A percentile compares a stretch with the other conserved stretches of the same genome.
Conservation (phyloP, 2,113 vertebrate genomes). For the Nothocercus julius region DNA sequence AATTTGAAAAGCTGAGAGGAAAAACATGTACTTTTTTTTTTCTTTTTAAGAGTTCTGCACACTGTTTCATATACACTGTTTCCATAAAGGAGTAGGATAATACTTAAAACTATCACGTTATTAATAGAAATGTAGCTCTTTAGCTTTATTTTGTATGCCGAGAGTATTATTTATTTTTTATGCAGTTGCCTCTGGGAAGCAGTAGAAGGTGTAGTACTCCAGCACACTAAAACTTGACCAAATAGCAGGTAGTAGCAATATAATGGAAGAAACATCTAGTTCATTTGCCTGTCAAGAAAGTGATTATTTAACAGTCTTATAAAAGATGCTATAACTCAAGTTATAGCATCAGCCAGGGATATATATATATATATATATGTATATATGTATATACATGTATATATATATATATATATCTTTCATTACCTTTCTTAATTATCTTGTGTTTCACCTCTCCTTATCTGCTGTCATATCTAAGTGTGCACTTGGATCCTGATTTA, state of each 20-base stretch:
- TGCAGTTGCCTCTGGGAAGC: background rate
- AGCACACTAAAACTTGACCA: background rate
- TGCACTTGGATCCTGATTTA: conserved; percentile 23
- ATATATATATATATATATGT: background rate
- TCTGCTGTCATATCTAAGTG: conserved; percentile 35
- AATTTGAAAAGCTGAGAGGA: background rate
- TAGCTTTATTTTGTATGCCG: background rate
- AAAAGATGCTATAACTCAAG: background rate
- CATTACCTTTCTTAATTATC: conserved; percentile 22
- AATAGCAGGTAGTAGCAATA: background rate
- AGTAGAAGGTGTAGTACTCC: background rate
- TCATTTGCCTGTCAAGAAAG: background rate
- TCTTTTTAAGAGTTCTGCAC: background rate
- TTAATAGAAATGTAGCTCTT: background rate
- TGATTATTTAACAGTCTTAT: background rate
- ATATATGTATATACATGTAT: background rate
- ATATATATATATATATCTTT: background rate
- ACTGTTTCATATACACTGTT: background rate
- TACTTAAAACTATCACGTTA: background rate
- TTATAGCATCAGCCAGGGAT: background rate
- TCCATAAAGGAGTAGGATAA: background rate
- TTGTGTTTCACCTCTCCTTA: conserved; percentile 49
- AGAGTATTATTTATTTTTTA: background rate
- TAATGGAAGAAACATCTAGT: background rate
- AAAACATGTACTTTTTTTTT: background rate